Conservation (phyloP, 1,140 invertebrate species). For the Parasteatoda tepidariorum region DNA sequence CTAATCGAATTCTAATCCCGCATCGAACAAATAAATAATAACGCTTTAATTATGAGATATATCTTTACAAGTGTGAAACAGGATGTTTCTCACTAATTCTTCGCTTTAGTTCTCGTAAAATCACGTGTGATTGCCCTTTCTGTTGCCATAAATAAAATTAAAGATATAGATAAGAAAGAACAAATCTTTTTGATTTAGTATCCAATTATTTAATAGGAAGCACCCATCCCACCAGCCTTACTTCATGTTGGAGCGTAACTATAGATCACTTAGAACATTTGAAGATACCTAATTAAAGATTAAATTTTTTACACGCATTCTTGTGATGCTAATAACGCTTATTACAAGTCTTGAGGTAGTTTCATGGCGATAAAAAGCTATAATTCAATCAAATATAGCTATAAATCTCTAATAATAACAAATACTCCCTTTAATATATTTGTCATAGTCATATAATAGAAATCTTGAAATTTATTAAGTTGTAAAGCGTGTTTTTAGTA, state of each 20-base stretch:
- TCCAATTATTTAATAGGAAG: slow-evolving; percentile 9
- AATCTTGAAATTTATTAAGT: not conserved
- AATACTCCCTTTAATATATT: not conserved
- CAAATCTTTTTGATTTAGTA: slow-evolving; percentile 21
- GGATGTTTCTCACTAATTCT: no score
- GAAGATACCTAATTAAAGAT: not conserved
- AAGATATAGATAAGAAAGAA: slow-evolving; percentile 1
- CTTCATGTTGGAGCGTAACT: not conserved
- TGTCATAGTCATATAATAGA: not conserved
- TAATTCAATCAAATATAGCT: not conserved
- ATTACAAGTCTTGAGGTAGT: not conserved
- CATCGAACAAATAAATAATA: no score
- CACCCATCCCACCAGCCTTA: not conserved
- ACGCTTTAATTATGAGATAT: no score
- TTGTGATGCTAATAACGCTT: not conserved
- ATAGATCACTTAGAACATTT: not conserved
- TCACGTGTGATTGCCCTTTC: not conserved
- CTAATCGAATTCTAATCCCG: no score
- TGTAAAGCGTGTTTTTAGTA: no score
- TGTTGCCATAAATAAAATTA: not conserved
- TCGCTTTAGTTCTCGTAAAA: no score
- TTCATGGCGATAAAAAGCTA: not conserved
- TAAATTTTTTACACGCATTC: not conserved
- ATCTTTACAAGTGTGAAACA: no score
- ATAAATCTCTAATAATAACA: not conserved